Evolutionary conservation across 2,888 invertebrate species (phyloP).

Genomic region (Apotomis capreana): DNA sequence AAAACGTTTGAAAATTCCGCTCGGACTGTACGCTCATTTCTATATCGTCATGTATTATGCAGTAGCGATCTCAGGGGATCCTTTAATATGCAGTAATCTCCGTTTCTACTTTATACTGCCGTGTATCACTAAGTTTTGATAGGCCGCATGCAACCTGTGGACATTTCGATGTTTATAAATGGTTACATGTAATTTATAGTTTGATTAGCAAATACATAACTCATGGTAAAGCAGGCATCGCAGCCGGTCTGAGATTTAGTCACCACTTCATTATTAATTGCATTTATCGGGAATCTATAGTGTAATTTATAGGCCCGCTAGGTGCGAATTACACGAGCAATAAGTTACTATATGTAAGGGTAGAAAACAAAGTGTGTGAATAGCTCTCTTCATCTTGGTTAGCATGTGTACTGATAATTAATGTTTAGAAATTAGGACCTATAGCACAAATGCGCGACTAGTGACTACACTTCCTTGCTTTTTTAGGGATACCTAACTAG

Average conservation of each 20-base stretch:
- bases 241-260: constrained; percentile 24
- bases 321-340: constrained; percentile 22
- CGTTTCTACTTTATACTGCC: constrained; percentile 11
- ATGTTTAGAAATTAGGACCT: neutral
- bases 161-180: constrained; percentile 21
- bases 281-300: constrained; percentile 25
- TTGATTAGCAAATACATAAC: constrained; percentile 24
- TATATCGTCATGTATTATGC: constrained; percentile 26
- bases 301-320: constrained; percentile 8
- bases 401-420: neutral
- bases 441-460: no score
- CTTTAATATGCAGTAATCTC: constrained; percentile 9
- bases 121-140: constrained; percentile 18
- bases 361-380: neutral
- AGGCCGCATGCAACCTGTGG: constrained; percentile 4
- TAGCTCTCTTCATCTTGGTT: neutral
- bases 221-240: constrained; percentile 17
- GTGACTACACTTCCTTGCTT: no score
- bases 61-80: constrained; percentile 10
- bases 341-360: neutral
- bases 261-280: constrained; percentile 31
- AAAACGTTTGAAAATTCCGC: neutral
- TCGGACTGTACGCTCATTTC: neutral
- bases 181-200: constrained; percentile 24
- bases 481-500: no score